phyloP scores from a whole-genome alignment of 2,113 vertebrate genomes.

The Scopus umbretta region DNA sequence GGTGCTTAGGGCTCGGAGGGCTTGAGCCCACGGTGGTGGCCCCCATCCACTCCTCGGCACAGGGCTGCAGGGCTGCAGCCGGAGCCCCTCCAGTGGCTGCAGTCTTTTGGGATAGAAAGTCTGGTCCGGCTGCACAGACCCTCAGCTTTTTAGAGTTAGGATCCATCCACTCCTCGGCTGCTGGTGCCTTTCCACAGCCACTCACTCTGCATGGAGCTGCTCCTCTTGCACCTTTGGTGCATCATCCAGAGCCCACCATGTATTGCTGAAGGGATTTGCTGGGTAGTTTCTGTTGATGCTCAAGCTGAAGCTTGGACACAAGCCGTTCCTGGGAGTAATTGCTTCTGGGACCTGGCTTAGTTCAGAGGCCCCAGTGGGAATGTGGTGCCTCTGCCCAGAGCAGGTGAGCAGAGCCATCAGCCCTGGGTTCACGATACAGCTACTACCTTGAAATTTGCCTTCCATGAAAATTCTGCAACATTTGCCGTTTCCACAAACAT shows the following conservation, averaged over 20 bases:
- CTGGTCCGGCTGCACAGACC: rapidly evolving
- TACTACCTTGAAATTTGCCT: not conserved
- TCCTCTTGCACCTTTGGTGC: not conserved
- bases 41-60: not conserved
- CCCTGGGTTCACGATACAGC: not conserved
- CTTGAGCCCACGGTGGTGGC: not conserved
- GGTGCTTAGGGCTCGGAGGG: not conserved
- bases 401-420: not conserved
- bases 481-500: slow-evolving; percentile 11
- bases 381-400: not conserved
- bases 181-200: not conserved
- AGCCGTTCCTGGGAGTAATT: not conserved
- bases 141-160: not conserved
- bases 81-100: not conserved
- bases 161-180: rapidly evolving
- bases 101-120: not conserved
- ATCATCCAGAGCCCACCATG: not conserved
- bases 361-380: not conserved
- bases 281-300: not conserved
- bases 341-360: not conserved
- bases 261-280: not conserved
- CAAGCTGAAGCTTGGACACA: not conserved
- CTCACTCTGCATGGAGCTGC: not conserved
- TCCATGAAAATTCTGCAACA: not conserved
- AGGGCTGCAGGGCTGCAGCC: rapidly evolving